These are phyloP conservation scores for Cyclura pinguis DNA, from an alignment of 2,797 vertebrate genomes.

Conservation along the genomic window DNA sequence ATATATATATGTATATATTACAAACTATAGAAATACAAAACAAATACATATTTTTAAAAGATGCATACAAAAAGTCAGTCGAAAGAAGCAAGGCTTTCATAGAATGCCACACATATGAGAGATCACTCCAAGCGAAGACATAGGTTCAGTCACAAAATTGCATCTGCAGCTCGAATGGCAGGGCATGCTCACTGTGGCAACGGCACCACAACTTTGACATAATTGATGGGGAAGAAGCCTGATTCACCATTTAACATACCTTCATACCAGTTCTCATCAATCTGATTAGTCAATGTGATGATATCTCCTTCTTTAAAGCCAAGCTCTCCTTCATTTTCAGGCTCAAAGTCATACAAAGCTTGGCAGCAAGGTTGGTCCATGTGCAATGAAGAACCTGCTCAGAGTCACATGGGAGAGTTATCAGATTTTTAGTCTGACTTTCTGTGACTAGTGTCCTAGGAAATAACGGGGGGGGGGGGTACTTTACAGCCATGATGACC, in stretches of 20 bases:
- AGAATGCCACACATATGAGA: constrained; percentile 74
- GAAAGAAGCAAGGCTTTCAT: constrained; percentile 79
- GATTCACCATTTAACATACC: constrained; percentile 92
- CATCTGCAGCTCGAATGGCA: constrained; percentile 61
- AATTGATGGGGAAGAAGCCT: constrained; percentile 97
- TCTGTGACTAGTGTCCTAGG: neutral
- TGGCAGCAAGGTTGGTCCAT: constrained; percentile 95
- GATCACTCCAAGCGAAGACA: constrained; percentile 69
- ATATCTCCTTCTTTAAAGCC: constrained; percentile 96
- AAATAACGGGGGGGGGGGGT: neutral
- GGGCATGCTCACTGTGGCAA: constrained; percentile 85
- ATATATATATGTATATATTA: constrained; percentile 52
- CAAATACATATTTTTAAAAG: constrained; percentile 84
- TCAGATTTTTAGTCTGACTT: neutral
- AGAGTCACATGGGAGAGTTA: neutral
- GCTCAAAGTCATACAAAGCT: constrained; percentile 93
- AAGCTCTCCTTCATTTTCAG: constrained; percentile 94
- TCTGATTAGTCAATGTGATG: constrained; percentile 95
- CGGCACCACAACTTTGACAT: constrained; percentile 93
- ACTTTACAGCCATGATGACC: too few relatives aligned
- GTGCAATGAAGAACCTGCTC: constrained; percentile 82
- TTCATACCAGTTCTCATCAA: constrained; percentile 98
- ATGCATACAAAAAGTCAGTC: constrained; percentile 79
- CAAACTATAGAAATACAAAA: constrained; percentile 81
- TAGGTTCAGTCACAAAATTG: constrained; percentile 70